Percentiles rank a stretch among this genome's conserved stretches.
phyloP scores from a whole-genome alignment of 2,797 vertebrate genomes.

The Carduelis carduelis region DNA sequence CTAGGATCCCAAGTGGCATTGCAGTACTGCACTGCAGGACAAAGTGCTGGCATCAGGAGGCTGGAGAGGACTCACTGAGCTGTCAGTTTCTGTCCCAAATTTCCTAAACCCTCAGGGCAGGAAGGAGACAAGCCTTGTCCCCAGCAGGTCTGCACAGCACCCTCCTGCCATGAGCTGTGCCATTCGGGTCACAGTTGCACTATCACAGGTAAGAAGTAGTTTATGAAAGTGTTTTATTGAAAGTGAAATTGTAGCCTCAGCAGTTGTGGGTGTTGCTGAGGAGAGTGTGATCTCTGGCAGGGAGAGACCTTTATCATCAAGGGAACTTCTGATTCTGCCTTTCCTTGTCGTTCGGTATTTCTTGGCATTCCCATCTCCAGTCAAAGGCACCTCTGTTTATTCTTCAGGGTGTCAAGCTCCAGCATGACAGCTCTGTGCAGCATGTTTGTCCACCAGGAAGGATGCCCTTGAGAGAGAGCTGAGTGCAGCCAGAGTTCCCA shows the following conservation, averaged over 20 bases:
- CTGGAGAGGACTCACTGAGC: neutral
- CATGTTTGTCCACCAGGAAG: neutral
- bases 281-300: neutral
- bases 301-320: neutral
- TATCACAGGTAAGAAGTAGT: neutral
- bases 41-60: neutral
- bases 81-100: neutral
- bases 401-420: neutral
- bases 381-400: neutral
- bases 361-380: neutral
- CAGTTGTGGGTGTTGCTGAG: neutral
- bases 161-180: neutral
- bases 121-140: neutral
- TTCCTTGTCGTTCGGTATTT: neutral
- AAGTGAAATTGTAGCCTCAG: neutral
- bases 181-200: accelerated
- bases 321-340: neutral
- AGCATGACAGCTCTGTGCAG: neutral
- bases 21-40: neutral
- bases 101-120: neutral
- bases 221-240: neutral
- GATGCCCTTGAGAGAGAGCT: neutral
- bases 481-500: neutral
- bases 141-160: accelerated
- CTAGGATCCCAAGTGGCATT: neutral